Conservation (phyloP, 2,797 vertebrate species). For the Kryptopterus vitreolus region DNA sequence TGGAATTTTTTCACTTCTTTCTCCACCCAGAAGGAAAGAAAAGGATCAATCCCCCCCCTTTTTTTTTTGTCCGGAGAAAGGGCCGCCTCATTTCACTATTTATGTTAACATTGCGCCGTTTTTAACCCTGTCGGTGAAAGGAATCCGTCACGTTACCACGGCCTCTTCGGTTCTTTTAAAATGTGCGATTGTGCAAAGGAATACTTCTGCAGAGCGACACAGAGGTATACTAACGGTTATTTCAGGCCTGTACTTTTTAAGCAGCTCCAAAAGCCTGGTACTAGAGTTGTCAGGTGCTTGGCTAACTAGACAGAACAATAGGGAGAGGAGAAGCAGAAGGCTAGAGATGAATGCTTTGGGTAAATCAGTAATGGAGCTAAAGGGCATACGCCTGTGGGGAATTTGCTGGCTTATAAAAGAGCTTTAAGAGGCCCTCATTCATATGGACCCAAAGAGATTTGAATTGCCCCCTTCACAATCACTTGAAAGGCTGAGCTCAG, state of each 20-base stretch:
- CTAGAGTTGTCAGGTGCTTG: slow-evolving; percentile 85
- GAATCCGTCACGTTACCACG: slow-evolving; percentile 65
- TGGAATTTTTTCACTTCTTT: slow-evolving; percentile 83
- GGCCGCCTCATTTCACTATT: slow-evolving; percentile 66
- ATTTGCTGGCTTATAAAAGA: slow-evolving; percentile 85
- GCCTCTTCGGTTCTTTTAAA: slow-evolving; percentile 51
- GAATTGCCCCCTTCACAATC: slow-evolving; percentile 92
- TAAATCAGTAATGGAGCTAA: slow-evolving; percentile 99
- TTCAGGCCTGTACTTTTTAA: slow-evolving; percentile 64
- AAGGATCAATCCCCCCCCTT: slow-evolving; percentile 63
- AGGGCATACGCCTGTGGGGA: slow-evolving; percentile 90
- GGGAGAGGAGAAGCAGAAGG: slow-evolving; percentile 88
- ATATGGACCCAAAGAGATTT: slow-evolving; percentile 89
- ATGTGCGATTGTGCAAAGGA: slow-evolving; percentile 40
- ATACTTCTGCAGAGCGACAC: slow-evolving; percentile 55
- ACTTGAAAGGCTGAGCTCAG: slow-evolving; percentile 92
- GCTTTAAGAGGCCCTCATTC: slow-evolving; percentile 91
- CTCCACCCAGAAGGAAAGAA: slow-evolving; percentile 68
- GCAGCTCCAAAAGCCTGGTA: slow-evolving; percentile 65
- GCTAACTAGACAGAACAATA: slow-evolving; percentile 75
- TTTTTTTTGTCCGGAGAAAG: slow-evolving; percentile 63
- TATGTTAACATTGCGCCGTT: slow-evolving; percentile 63
- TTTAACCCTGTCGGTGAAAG: slow-evolving; percentile 58
- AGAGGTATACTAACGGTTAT: slow-evolving; percentile 64
- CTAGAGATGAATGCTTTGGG: slow-evolving; percentile 88